phyloP scores from a whole-genome alignment of 1,140 invertebrate species.

The Holcopasites calliopsidis region DNA sequence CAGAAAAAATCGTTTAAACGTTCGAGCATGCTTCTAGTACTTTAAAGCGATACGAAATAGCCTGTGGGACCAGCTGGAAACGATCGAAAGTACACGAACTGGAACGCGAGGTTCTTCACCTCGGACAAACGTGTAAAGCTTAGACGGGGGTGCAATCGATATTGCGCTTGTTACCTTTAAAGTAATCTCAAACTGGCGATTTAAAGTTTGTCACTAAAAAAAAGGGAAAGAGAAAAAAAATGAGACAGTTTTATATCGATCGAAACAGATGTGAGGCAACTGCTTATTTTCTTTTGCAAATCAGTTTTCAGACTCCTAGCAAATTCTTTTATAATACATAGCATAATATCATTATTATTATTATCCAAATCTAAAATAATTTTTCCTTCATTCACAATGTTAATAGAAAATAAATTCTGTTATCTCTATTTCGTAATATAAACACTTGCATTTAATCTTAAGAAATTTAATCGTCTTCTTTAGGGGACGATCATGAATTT shows the following conservation, averaged over 20 bases:
- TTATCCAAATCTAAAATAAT: too few relatives aligned
- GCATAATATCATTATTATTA: too few relatives aligned
- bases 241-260: background rate
- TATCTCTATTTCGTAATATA: too few relatives aligned
- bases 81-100: slow-evolving; percentile 65
- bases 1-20: background rate
- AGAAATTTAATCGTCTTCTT: too few relatives aligned
- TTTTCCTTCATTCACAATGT: too few relatives aligned
- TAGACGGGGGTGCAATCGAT: slow-evolving; percentile 69
- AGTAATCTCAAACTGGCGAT: slow-evolving; percentile 9
- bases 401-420: too few relatives aligned
- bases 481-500: background rate
- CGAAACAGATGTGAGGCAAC: too few relatives aligned
- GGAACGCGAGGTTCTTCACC: slow-evolving; percentile 78
- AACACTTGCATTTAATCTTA: too few relatives aligned
- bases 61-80: slow-evolving; percentile 1
- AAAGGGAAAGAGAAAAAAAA: background rate
- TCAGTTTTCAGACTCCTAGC: too few relatives aligned
- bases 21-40: background rate
- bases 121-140: slow-evolving; percentile 60
- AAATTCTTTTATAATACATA: too few relatives aligned
- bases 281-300: too few relatives aligned
- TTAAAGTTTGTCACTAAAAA: background rate
- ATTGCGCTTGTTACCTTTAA: slow-evolving; percentile 63
- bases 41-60: slow-evolving; percentile 25